Conservation (phyloP, 2,113 vertebrate species). For the Brachypodius melanocephalos region DNA sequence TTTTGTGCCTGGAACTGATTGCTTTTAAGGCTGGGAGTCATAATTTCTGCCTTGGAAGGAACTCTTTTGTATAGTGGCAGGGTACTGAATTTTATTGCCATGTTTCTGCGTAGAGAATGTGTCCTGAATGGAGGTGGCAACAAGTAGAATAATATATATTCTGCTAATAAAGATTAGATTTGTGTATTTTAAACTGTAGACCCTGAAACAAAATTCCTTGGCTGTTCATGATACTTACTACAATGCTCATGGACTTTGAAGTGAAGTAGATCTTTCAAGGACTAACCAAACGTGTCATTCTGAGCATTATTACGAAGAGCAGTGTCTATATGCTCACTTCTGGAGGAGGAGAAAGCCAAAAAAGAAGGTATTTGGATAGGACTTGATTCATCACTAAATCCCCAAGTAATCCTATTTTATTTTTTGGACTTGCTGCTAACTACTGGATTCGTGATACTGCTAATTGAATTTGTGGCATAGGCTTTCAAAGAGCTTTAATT, state of each 20-base stretch:
- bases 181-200: background rate
- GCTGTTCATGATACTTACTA: background rate
- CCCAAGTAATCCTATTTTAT: background rate
- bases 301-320: background rate
- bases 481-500: conserved; percentile 5
- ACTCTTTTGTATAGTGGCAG: background rate
- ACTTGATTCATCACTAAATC: background rate
- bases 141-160: background rate
- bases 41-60: background rate
- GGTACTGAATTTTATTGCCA: background rate
- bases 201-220: background rate
- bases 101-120: background rate
- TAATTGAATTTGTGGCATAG: conserved; percentile 19
- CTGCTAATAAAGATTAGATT: background rate
- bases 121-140: background rate
- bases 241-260: background rate
- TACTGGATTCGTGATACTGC: background rate
- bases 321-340: background rate
- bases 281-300: background rate
- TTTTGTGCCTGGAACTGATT: background rate
- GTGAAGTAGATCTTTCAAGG: background rate
- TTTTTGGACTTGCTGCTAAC: background rate
- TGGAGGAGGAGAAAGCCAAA: background rate
- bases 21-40: background rate
- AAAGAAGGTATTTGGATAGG: background rate